Conservation (phyloP, 2,797 vertebrate species). For the Lepilemur septentrionalis region DNA sequence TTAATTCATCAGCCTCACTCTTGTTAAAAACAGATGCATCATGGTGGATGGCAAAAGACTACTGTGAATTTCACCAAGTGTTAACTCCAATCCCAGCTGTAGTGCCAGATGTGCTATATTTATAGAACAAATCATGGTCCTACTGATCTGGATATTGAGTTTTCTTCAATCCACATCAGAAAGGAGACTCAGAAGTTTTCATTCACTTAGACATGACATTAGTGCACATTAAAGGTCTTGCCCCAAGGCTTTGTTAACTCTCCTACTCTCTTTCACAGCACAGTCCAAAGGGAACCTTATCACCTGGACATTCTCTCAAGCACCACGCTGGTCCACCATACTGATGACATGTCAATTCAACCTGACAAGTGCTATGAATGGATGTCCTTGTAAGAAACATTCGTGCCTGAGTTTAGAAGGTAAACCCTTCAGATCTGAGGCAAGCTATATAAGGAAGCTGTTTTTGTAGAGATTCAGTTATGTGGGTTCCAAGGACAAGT, state of each 20-base stretch:
- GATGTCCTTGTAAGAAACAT: background rate
- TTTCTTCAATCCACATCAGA: background rate
- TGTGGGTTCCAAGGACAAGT: background rate
- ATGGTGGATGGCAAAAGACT: background rate
- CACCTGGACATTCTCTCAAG: background rate
- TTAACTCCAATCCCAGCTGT: background rate
- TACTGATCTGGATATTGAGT: background rate
- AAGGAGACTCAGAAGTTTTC: background rate
- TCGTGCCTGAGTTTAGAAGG: background rate
- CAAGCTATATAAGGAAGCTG: background rate
- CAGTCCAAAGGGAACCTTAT: background rate
- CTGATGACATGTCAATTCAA: background rate
- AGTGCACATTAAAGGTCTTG: background rate
- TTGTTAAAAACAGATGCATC: background rate
- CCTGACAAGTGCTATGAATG: background rate
- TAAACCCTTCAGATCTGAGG: background rate
- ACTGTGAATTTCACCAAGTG: background rate
- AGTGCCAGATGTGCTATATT: background rate
- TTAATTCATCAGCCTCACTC: background rate
- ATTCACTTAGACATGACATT: background rate
- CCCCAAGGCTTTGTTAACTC: background rate
- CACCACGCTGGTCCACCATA: background rate
- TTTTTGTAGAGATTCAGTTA: background rate
- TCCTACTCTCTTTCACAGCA: background rate
- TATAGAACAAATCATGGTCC: background rate